These are phyloP conservation scores for Graptemys geographica DNA, from an alignment of 2,797 vertebrate species.

Conservation along the genomic window DNA sequence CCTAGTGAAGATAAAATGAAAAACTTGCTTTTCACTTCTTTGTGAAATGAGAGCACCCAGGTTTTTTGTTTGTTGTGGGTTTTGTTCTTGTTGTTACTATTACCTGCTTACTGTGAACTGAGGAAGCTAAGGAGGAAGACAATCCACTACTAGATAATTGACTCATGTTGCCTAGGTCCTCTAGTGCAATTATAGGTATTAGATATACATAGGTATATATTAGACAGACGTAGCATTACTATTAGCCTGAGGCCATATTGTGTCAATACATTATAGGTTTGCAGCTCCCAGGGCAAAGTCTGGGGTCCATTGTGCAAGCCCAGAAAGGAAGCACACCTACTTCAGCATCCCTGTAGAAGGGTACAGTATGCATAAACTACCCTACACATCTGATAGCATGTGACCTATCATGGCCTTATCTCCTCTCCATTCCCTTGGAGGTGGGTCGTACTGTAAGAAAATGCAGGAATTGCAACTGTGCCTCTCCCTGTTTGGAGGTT, in stretches of 20 bases:
- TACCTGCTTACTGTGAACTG: not conserved
- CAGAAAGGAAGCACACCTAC: not conserved
- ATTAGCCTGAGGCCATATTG: not conserved
- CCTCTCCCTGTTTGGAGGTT: not conserved
- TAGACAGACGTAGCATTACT: not conserved
- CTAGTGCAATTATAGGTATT: not conserved
- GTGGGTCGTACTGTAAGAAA: not conserved
- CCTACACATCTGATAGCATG: not conserved
- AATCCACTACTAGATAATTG: not conserved
- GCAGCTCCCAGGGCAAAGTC: not conserved
- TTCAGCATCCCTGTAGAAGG: not conserved
- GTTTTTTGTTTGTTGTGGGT: not conserved
- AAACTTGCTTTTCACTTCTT: not conserved
- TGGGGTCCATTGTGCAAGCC: rapidly evolving
- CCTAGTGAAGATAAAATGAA: slow-evolving; percentile 24
- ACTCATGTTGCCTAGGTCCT: not conserved
- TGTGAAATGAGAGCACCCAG: not conserved
- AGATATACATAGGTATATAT: not conserved
- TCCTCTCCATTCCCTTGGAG: not conserved
- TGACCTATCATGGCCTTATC: not conserved
- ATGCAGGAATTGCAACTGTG: not conserved
- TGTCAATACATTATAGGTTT: not conserved
- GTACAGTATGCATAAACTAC: not conserved
- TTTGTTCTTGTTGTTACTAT: not conserved
- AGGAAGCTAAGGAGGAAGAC: not conserved